Conservation (phyloP, 92 coral and sea anemone species). For the Palythoa heliodiscus region DNA sequence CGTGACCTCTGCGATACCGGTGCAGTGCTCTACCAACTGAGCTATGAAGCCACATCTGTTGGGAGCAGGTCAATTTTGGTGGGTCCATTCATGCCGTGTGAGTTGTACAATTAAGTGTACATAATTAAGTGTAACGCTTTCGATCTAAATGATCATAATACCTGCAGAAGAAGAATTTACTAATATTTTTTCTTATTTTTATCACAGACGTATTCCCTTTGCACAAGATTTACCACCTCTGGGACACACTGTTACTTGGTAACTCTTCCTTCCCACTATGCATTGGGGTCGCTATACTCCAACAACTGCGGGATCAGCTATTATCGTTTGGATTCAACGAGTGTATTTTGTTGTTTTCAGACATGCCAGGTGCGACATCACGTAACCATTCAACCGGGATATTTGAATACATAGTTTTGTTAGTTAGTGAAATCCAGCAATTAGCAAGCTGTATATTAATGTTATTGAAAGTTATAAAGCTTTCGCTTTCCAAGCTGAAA, state of each 20-base stretch:
- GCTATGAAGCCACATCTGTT: too few species aligned
- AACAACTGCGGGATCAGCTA: slow-evolving; percentile 93
- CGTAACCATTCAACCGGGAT: background rate
- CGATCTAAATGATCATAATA: too few species aligned
- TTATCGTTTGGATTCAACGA: slow-evolving; percentile 97
- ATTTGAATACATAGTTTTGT: background rate
- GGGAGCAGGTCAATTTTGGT: too few species aligned
- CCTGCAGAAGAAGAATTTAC: too few species aligned
- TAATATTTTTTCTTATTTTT: background rate
- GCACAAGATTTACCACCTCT: slow-evolving; percentile 91
- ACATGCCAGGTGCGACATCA: slow-evolving; percentile 86
- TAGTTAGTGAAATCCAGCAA: too few species aligned
- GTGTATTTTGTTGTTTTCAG: slow-evolving; percentile 94
- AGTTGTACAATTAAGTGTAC: too few species aligned
- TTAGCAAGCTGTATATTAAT: too few species aligned
- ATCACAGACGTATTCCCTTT: slow-evolving; percentile 91
- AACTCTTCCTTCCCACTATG: slow-evolving; percentile 98
- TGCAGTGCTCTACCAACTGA: too few species aligned
- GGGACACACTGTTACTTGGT: slow-evolving; percentile 97
- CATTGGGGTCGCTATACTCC: slow-evolving; percentile 97
- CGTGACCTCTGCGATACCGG: too few species aligned
- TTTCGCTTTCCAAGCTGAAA: background rate
- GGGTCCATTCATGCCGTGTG: too few species aligned
- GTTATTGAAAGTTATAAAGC: too few species aligned
- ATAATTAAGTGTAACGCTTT: too few species aligned